These are phyloP conservation scores for Crambe crambe DNA, from an alignment of 37 sponge, comb jelly and placozoan genomes.

Conservation along the genomic window DNA sequence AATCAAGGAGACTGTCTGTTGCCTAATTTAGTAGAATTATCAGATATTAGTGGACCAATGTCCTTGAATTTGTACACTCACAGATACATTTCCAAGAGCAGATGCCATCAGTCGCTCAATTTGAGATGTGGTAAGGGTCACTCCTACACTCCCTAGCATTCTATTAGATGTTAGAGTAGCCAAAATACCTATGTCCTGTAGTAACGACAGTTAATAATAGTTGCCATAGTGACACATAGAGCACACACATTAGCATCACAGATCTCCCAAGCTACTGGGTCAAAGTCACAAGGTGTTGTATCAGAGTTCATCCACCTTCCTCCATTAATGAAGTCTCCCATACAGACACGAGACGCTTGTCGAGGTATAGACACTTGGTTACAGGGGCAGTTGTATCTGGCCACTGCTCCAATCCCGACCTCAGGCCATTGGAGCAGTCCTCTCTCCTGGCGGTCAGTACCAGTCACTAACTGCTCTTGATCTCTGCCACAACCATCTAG, in stretches of 20 bases:
- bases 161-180: not conserved
- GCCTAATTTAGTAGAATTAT: constrained; percentile 19
- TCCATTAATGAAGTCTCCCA: constrained; percentile 46
- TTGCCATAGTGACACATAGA: not conserved
- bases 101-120: not conserved
- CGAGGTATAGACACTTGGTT: not conserved
- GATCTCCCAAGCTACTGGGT: not conserved
- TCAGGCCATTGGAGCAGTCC: constrained; percentile 38
- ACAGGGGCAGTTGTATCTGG: constrained; percentile 45
- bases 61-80: constrained; percentile 8
- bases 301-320: constrained; percentile 37
- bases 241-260: not conserved
- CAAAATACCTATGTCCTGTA: not conserved
- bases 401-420: constrained; percentile 33
- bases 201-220: not conserved
- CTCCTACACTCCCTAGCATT: not conserved
- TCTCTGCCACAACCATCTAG: constrained; percentile 40
- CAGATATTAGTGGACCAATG: too few species aligned
- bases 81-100: constrained; percentile 2
- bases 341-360: constrained; percentile 44
- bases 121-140: not conserved
- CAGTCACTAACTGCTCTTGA: not conserved
- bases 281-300: constrained; percentile 30
- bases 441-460: not conserved
- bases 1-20: not conserved